phyloP scores from a whole-genome alignment of 2,888 invertebrate species.

The Leucophenga maculata region DNA sequence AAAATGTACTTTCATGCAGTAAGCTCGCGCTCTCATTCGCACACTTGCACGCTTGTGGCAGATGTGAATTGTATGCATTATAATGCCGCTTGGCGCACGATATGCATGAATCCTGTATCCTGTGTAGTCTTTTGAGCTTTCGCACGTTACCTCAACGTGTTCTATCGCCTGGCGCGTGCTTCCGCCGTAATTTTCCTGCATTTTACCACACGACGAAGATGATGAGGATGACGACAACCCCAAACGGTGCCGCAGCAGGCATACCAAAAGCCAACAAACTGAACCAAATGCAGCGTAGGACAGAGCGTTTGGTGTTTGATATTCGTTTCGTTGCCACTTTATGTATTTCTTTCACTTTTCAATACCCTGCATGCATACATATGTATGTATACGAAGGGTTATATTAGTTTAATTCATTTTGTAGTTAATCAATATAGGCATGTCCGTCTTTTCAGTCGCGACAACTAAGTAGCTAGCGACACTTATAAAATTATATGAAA shows the following conservation, averaged over 20 bases:
- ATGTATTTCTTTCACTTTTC: too few relatives aligned
- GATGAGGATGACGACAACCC: conserved; percentile 22
- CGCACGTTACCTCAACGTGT: conserved; percentile 43
- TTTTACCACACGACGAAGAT: conserved; percentile 23
- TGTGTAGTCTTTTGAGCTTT: conserved; percentile 31
- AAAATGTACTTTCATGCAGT: not conserved
- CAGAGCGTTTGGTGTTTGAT: conserved; percentile 21
- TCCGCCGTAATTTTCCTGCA: conserved; percentile 42
- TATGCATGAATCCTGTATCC: conserved; percentile 6
- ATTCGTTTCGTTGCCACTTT: not conserved
- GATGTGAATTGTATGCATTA: too few relatives aligned
- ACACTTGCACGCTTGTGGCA: not conserved
- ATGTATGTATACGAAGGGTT: too few relatives aligned
- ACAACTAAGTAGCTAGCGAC: too few relatives aligned
- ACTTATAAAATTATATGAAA: too few relatives aligned
- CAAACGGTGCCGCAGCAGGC: conserved; percentile 1
- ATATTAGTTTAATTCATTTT: too few relatives aligned
- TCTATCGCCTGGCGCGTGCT: conserved; percentile 39
- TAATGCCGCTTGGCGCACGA: too few relatives aligned
- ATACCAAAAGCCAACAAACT: conserved; percentile 1
- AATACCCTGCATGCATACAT: too few relatives aligned
- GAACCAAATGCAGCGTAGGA: not conserved
- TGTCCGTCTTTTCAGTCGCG: too few relatives aligned
- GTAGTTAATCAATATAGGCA: too few relatives aligned
- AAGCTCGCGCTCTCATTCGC: not conserved